phyloP scores from a whole-genome alignment of 2,113 vertebrate species.

The Murina feae region DNA sequence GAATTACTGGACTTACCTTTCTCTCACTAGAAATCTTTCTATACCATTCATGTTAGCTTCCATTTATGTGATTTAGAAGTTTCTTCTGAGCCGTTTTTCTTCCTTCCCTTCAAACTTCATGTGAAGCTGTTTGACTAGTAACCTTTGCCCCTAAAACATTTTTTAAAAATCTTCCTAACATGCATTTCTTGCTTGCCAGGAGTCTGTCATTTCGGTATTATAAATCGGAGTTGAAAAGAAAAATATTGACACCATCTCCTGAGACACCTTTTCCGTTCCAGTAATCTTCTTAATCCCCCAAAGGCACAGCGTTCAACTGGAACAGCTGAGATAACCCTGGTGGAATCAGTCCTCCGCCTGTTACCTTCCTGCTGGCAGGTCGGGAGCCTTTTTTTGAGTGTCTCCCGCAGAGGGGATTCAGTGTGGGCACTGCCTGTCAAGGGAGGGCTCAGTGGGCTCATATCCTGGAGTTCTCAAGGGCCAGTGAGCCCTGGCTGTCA shows the following conservation, averaged over 20 bases:
- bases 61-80: background rate
- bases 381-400: background rate
- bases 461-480: background rate
- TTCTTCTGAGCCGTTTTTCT: background rate
- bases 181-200: background rate
- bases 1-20: background rate
- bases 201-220: background rate
- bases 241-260: background rate
- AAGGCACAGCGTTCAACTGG: background rate
- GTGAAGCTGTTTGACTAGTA: background rate
- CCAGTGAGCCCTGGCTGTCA: background rate
- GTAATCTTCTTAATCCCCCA: background rate
- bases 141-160: background rate
- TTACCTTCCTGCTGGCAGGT: background rate
- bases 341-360: background rate
- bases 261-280: background rate
- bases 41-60: background rate
- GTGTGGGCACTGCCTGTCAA: background rate
- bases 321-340: background rate
- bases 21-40: background rate
- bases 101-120: background rate
- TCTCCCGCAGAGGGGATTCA: background rate
- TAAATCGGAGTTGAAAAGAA: slow-evolving; percentile 8
- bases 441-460: background rate
- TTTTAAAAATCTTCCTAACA: background rate